These are phyloP conservation scores for Centruroides sculpturatus DNA, from an alignment of 1,140 invertebrate genomes.

Conservation along the genomic window DNA sequence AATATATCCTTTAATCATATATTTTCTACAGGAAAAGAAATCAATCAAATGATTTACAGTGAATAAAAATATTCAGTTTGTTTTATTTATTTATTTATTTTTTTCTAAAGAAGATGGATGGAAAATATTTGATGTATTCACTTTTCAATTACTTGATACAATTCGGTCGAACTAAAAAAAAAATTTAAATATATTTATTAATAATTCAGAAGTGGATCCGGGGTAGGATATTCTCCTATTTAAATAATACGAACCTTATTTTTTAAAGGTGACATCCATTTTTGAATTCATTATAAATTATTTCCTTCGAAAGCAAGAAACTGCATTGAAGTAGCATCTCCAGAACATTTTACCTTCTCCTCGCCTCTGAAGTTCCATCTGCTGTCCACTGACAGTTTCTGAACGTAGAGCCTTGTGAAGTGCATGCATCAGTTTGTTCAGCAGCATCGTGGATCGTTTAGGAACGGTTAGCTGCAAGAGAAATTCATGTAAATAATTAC, in stretches of 20 bases:
- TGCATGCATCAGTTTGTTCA: constrained; percentile 57
- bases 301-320: constrained; percentile 45
- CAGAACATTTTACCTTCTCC: constrained; percentile 49
- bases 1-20: too few relatives aligned
- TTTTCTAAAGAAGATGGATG: too few relatives aligned
- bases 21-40: too few relatives aligned
- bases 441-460: constrained; percentile 48
- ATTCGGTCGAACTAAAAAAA: too few relatives aligned
- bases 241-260: not conserved
- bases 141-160: too few relatives aligned
- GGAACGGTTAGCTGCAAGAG: constrained; percentile 22
- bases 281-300: not conserved
- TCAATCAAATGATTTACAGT: too few relatives aligned
- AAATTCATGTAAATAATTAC: too few relatives aligned
- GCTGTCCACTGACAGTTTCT: constrained; percentile 20
- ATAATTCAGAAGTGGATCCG: not conserved
- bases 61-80: too few relatives aligned
- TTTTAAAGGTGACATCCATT: not conserved
- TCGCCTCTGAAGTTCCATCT: constrained; percentile 53
- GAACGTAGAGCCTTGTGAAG: constrained; percentile 53
- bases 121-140: too few relatives aligned
- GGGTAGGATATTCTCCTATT: too few relatives aligned
- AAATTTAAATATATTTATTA: not conserved
- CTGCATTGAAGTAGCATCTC: constrained; percentile 67
- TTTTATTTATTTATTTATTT: too few relatives aligned